Percentiles rank a stretch among this genome's conserved stretches.
Evolutionary conservation across 2,888 invertebrate species (phyloP).

Genomic region (Hirtodrosophila duncani): DNA sequence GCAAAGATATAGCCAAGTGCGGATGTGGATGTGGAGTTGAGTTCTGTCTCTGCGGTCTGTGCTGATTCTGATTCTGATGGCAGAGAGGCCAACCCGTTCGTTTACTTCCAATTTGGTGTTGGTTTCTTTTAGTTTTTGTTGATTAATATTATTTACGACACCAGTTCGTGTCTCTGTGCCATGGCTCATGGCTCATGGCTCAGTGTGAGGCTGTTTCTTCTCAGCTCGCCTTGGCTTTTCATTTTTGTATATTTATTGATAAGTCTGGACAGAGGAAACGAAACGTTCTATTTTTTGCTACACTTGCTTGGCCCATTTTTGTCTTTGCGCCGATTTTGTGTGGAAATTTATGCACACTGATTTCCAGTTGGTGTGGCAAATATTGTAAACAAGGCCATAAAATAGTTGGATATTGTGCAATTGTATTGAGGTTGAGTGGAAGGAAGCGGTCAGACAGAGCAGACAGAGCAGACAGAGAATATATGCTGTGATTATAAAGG

Average conservation of each 20-base stretch:
- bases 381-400: constrained; percentile 19
- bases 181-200: no score
- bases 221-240: not conserved
- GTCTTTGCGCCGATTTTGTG: constrained; percentile 10
- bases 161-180: constrained; percentile 34
- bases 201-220: no score
- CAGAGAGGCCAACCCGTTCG: constrained; percentile 9
- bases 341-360: constrained; percentile 15
- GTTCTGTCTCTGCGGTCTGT: constrained; percentile 48
- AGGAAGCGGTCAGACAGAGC: no score
- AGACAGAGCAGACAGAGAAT: no score
- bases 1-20: constrained; percentile 12
- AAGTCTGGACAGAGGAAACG: constrained; percentile 24
- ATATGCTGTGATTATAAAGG: no score
- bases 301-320: constrained; percentile 42
- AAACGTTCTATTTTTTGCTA: no score
- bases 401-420: constrained; percentile 21
- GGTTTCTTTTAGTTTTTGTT: constrained; percentile 12
- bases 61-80: not conserved
- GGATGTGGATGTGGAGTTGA: constrained; percentile 31
- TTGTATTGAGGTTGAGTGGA: no score
- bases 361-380: no score
- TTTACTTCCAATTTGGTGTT: not conserved
- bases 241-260: constrained; percentile 30
- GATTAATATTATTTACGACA: constrained; percentile 58